These are phyloP conservation scores for Erynnis tages DNA, from an alignment of 2,888 invertebrate species.

Conservation along the genomic window DNA sequence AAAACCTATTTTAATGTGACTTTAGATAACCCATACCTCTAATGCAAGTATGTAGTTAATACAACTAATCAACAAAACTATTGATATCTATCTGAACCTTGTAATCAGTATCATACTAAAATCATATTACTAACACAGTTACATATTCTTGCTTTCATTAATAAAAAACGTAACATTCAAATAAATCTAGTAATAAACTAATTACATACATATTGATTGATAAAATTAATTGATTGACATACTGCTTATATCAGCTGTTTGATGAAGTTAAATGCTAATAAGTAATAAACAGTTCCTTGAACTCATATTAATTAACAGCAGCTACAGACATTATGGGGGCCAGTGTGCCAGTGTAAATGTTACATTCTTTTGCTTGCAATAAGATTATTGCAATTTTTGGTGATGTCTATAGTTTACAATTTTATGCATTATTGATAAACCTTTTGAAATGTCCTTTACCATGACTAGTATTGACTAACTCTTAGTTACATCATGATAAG, in stretches of 20 bases:
- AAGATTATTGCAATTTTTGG: background rate
- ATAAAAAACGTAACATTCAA: background rate
- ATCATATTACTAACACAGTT: no score
- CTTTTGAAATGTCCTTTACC: no score
- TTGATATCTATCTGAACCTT: no score
- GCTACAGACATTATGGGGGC: background rate
- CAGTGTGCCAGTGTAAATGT: background rate
- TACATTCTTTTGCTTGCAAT: slow-evolving; percentile 3
- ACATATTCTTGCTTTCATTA: background rate
- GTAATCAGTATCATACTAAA: no score
- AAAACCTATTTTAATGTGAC: no score
- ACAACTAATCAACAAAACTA: no score
- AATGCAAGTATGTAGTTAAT: no score
- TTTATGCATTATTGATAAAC: background rate
- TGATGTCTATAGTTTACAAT: background rate
- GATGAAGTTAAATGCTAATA: slow-evolving; percentile 12
- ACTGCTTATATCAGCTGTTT: background rate
- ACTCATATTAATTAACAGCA: slow-evolving; percentile 2
- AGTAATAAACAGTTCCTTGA: slow-evolving; percentile 2
- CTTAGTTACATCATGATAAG: no score
- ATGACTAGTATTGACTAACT: no score
- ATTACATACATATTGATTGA: background rate
- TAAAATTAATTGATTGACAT: slow-evolving; percentile 1
- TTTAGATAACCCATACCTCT: no score
- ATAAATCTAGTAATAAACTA: background rate